Base-by-base conservation (phyloP, 1,140 invertebrate species). In the Oncopeltus fasciatus region DNA sequence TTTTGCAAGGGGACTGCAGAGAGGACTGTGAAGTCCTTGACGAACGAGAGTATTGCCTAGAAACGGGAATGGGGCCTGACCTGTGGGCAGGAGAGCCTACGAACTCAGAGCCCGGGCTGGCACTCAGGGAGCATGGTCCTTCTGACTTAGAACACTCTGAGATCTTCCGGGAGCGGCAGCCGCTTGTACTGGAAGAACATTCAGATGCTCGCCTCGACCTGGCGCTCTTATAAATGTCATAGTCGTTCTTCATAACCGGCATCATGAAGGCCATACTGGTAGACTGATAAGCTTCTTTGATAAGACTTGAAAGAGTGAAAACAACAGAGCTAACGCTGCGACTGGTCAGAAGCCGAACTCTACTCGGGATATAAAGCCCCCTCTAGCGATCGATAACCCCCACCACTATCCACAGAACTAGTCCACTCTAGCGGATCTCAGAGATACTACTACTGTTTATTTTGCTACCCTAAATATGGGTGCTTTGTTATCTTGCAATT, bases 181-280 rank as follows among this genome's bases (percentile, higher is more conserved):
- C 71, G 24, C 77, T 71, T 59, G 78, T 74, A 65, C 81, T 77
- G 75, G 84, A 84, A 21, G 83, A 83, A 62, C 83, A 84, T 70
- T 90, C 87, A 9, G 86, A 88, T 24, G 80, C 80, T 28, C 84
- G 79, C 59, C 87, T 77, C 62, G 80, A 81, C 59, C 87, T 80
- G 73, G 86, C 85, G 62, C 83, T 85, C 75, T 88, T 88, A 78
- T 92, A 92, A 72, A 92, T 91, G 72, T 92, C 87, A 79, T 87
- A 92, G 74, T 92, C 87, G 75, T 92, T 92, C 79, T 90, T 91
- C 73, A 92, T 83, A 65, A 92, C 88, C 43, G 88, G 89, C 86
- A 91, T 90, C 88, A 92, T 91, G 76, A 92, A 92, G 77, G 89
- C 89, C 89, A 92, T 92, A 72, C 79, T 71, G 56, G 57, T 21